Evolutionary conservation across 2,797 vertebrate genomes (phyloP).

Genomic region (Sitta carolinensis): DNA sequence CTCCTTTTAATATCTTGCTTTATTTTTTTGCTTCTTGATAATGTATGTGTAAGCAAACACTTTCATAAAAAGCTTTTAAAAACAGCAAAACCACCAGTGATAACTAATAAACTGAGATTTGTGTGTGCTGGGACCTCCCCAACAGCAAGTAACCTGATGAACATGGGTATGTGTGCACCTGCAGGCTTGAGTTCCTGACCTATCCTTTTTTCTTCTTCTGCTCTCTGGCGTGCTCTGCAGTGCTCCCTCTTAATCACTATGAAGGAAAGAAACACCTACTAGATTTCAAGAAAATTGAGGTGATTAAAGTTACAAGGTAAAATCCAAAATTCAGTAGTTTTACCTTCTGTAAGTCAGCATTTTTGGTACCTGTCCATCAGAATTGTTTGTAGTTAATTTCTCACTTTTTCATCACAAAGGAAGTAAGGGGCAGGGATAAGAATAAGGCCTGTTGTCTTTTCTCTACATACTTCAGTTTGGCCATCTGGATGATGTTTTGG

Average conservation of each 20-base stretch:
- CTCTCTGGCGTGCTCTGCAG: slow-evolving; percentile 69
- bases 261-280: slow-evolving; percentile 80
- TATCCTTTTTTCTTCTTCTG: slow-evolving; percentile 63
- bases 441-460: not conserved
- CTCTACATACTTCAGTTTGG: not conserved
- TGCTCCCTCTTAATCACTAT: slow-evolving; percentile 67
- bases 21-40: slow-evolving; percentile 2
- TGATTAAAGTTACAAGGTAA: slow-evolving; percentile 75
- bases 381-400: not conserved
- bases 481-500: not conserved
- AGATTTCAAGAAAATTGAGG: slow-evolving; percentile 76
- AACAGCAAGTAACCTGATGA: not conserved
- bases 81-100: not conserved
- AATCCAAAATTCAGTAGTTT: slow-evolving; percentile 23
- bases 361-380: not conserved
- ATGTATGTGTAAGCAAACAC: not conserved
- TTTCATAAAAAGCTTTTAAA: not conserved
- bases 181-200: slow-evolving; percentile 54
- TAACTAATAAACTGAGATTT: not conserved
- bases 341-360: not conserved
- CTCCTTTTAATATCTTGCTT: not conserved
- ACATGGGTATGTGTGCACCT: slow-evolving; percentile 3
- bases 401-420: not conserved
- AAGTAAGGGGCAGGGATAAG: not conserved
- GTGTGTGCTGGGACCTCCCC: not conserved